Conservation (phyloP, 2,888 invertebrate species). For the Tachina fera region DNA sequence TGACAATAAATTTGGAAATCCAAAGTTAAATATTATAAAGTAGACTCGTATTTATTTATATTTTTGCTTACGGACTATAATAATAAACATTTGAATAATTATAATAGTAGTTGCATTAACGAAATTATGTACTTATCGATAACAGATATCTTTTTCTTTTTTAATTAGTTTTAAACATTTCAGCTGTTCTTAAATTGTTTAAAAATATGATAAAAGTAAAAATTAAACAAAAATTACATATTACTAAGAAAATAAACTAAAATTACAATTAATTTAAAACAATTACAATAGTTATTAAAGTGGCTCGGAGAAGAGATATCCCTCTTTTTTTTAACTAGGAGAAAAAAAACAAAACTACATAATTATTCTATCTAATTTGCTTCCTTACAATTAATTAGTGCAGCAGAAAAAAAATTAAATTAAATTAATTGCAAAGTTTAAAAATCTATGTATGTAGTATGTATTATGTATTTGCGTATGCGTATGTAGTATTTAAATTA, state of each 20-base stretch:
- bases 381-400: slow-evolving; percentile 24
- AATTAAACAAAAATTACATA: not conserved
- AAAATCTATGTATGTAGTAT: not conserved
- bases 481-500: slow-evolving; percentile 11
- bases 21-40: too few species aligned
- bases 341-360: slow-evolving; percentile 2
- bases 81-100: too few species aligned
- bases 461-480: not conserved
- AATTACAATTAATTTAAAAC: slow-evolving; percentile 47
- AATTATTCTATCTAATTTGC: slow-evolving; percentile 15
- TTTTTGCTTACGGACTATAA: too few species aligned
- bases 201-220: not conserved
- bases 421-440: not conserved
- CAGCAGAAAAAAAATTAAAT: not conserved
- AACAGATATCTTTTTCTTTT: not conserved
- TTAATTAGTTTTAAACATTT: not conserved
- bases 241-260: slow-evolving; percentile 11
- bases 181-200: slow-evolving; percentile 17
- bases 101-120: not conserved
- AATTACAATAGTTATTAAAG: slow-evolving; percentile 45
- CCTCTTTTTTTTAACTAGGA: slow-evolving; percentile 35
- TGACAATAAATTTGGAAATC: too few species aligned
- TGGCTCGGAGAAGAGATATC: slow-evolving; percentile 72
- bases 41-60: too few species aligned
- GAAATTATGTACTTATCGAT: not conserved